Base-by-base conservation (phyloP, 2,113 vertebrate species). In the Neotoma lepida region DNA sequence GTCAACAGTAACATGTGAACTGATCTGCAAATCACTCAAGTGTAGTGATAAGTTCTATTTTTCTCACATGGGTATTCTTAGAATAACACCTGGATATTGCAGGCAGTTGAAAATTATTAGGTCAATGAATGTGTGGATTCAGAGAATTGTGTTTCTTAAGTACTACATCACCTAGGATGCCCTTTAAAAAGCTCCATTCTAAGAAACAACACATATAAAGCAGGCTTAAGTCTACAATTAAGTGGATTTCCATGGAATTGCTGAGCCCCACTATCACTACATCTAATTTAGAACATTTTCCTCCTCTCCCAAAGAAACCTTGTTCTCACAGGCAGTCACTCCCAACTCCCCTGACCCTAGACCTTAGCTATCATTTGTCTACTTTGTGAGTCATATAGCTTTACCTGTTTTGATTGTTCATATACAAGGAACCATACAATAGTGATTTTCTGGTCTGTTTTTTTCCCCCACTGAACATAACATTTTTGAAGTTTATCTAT, bases 161-260 rank as follows among this genome's bases (percentile, higher is more conserved):
- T 56, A 74, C 39, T 61, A 12, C 2, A n/a, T 84, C 35, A 77
- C 3, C 44, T 54, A 39, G 3, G 14, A 28, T 22, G 39, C 26
- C 51, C 54, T 68, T n/a, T 39, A 0, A 41, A 89, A 94, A 64
- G 12, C 18, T 94, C 81, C 80, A 68, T 81, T 95, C 66, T 64
- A 18, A 91, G 54, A 54, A 66, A 68, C 1, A 71, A 35, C 56
- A 12, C 76, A 30, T 44, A 63, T 24, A 61, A 86, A 82, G 71
- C 41, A 0, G 33, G 18, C 17, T 74, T 35, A 70, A 58, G 8
- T 70, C 1, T 86, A 33, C 8, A 30, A 3, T 63, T 39, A 26
- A 30, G 1, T 88, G 28, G 3, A 41, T 64, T 74, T 90, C 39
- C 87, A 71, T 58, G 9, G 85, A 73, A 64, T 9, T 35, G 14